A percentile compares a stretch with the other conserved stretches of the same genome.
Conservation (phyloP, 2,888 invertebrate genomes). For the Nemoura dubitans region DNA sequence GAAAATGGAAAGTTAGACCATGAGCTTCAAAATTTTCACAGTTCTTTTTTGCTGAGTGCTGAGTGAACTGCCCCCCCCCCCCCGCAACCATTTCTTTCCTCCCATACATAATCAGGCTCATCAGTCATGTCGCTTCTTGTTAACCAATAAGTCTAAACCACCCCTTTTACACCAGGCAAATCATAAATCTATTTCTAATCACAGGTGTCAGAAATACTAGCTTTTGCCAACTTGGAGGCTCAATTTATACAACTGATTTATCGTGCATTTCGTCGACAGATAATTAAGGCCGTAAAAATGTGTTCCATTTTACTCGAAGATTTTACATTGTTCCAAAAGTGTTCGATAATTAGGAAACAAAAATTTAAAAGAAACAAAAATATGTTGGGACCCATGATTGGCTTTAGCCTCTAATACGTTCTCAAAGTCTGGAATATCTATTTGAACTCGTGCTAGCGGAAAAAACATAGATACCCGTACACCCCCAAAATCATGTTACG, state of each 20-base stretch:
- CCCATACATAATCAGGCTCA: not conserved
- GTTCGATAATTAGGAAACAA: too few species aligned
- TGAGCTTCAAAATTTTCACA: too few species aligned
- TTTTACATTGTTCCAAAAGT: not conserved
- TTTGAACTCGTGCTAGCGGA: too few species aligned
- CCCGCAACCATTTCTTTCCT: not conserved
- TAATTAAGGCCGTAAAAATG: not conserved
- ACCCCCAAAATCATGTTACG: too few species aligned
- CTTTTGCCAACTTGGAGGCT: constrained; percentile 1
- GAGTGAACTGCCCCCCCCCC: not conserved
- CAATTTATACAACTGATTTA: not conserved
- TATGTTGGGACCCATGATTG: too few species aligned
- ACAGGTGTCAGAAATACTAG: not conserved
- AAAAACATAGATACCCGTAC: too few species aligned
- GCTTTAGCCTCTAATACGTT: too few species aligned
- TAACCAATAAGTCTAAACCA: constrained; percentile 22
- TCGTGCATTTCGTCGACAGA: not conserved
- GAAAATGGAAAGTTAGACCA: too few species aligned
- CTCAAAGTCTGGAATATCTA: too few species aligned
- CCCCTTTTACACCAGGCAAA: not conserved
- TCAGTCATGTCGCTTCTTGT: constrained; percentile 16
- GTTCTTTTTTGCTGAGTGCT: too few species aligned
- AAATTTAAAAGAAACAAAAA: too few species aligned
- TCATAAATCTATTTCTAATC: not conserved
- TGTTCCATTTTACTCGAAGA: not conserved